These are phyloP conservation scores for Globodera rostochiensis DNA, from an alignment of 1,140 invertebrate genomes.

Conservation along the genomic window DNA sequence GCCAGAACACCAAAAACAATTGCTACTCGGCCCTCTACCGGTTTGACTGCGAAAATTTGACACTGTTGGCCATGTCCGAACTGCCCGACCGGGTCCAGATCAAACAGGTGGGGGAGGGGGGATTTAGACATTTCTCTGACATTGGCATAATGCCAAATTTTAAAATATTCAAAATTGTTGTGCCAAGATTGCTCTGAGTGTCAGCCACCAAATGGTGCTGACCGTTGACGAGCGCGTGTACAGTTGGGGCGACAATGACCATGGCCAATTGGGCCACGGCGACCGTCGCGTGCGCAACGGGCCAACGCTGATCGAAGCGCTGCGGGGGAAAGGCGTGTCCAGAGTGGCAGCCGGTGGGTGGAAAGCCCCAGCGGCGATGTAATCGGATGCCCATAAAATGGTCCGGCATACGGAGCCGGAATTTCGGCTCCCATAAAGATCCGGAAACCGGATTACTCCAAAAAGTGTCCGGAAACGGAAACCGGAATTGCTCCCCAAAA, in stretches of 20 bases:
- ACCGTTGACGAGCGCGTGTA: slow-evolving; percentile 74
- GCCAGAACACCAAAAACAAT: neutral
- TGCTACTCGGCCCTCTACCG: slow-evolving; percentile 68
- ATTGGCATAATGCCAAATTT: neutral
- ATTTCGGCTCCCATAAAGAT: too few relatives aligned
- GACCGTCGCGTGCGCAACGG: slow-evolving; percentile 71
- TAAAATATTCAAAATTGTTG: neutral
- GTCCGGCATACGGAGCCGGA: too few relatives aligned
- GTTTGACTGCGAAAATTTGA: slow-evolving; percentile 66
- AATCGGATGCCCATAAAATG: too few relatives aligned
- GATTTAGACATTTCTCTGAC: neutral
- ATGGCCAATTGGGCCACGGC: slow-evolving; percentile 72
- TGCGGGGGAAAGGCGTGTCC: slow-evolving; percentile 40
- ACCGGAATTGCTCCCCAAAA: too few relatives aligned
- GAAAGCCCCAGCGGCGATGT: neutral
- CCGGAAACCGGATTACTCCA: too few relatives aligned
- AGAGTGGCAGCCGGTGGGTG: slow-evolving; percentile 53
- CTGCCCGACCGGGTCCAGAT: slow-evolving; percentile 68
- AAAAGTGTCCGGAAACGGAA: too few relatives aligned
- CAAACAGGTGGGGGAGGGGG: slow-evolving; percentile 63
- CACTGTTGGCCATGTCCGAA: slow-evolving; percentile 64
- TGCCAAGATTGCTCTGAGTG: slow-evolving; percentile 66
- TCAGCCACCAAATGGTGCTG: slow-evolving; percentile 75
- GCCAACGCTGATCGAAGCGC: slow-evolving; percentile 44
- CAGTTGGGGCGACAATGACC: slow-evolving; percentile 77